Base-by-base conservation (phyloP, 2,113 vertebrate genomes). In the Alosa alosa region DNA sequence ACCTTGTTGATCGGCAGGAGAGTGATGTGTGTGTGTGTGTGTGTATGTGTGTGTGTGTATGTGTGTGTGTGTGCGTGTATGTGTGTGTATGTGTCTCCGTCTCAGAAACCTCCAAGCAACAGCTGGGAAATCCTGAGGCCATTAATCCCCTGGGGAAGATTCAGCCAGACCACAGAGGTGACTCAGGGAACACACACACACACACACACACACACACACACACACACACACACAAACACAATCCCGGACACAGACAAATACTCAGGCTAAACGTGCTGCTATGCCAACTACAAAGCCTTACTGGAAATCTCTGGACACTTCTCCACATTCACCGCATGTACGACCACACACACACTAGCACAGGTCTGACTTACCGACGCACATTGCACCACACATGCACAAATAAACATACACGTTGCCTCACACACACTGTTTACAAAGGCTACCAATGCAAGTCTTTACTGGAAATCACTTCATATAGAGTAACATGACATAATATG, bases 131-230 rank as follows among this genome's bases (percentile, higher is more conserved):
- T 39, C 72, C 72, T 78, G 64, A 72, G 31, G 5, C 72, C 4
- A 39, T 75, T 78, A 78, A 78, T 41, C 10, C 72, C 10, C 72
- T 78, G 31, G 25, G 39, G 36, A 36, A 78, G 72, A 75, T 75
- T 36, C 68, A 75, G n/a, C 25, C 68, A 75, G 68, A 78, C 72
- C 72, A 78, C 31, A 78, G 72, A 36, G 72, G 72, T 78, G 72
- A 78, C 72, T 78, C 72, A 78, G 31, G 36, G 31, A 78, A 78
- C 10, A 78, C 36, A 78, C 72, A 78, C 31, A 15, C 25, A 36
- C 64, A n/a, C n/a, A n/a, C n/a, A 31, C 64, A 31, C n/a, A 36
- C 64, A 10, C 64, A 11, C 64, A 7, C 22, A 25, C 64, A 25
- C 64, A 10, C 64, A 64, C n/a, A 7, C 60, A 6, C 22, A 2